Evolutionary conservation across 2,888 invertebrate genomes (phyloP), one percentile per base, ranked within the genome.

Genomic region (Carabus problematicus): DNA sequence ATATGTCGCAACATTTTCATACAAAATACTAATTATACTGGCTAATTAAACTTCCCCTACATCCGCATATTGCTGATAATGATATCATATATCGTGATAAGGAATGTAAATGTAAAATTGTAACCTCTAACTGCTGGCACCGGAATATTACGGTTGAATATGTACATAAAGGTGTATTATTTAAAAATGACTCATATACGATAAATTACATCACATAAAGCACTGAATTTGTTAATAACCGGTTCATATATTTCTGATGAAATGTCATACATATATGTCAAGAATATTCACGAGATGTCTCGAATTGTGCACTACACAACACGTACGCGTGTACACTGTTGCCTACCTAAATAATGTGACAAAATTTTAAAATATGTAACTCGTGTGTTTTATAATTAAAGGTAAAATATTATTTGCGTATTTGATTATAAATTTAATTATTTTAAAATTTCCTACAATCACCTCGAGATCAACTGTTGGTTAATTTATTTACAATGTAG

Each of bases 31-130:
- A 14, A 52, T 52, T 18, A 52, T 12, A 14, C 18, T 16, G 52
- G 18, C 19, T 59, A 56, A 60, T 68, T 61, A 61, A 18, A 56
- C 61, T 62, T 62, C 14, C 47, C 52, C 54, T 55, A 56, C 62
- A 62, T 69, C 69, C 69, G 69, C 62, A 62, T 40, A 40, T 60
- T 62, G 19, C 56, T 69, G 69, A 69, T 69, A 69, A 68, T 52
- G 19, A 52, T 18, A 52, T 14, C 19, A 52, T 52, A 52, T 55
- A 12, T 43, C 40, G 12, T 42, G 69, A 69, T 69, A 69, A 69
- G 62, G 45, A 54, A 14, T 29, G 29, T 29, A 29, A 29, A 29
- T 29, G 29, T 29, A 29, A 29, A 29, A 40, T 11, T 29, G 8
- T 56, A 29, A 60, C 45, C 41, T 61, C 42, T 55, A 69, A 69